These are phyloP conservation scores for Lordiphosa andalusiaca DNA, from an alignment of 2,888 invertebrate genomes.

Conservation along the genomic window DNA sequence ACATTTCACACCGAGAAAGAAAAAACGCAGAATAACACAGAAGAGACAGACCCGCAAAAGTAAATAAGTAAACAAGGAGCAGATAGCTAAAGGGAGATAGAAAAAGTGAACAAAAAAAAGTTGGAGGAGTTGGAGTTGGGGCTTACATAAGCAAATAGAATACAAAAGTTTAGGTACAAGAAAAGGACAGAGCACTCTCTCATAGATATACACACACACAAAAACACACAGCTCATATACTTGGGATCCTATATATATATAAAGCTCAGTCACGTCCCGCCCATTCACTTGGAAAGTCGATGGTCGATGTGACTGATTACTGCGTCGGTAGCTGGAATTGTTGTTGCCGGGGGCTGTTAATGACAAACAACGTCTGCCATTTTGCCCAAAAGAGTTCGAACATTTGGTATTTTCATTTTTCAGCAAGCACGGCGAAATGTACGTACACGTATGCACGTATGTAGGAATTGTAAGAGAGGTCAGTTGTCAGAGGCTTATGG, in stretches of 20 bases:
- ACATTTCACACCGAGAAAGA: slow-evolving; percentile 61
- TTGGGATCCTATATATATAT: slow-evolving; percentile 13
- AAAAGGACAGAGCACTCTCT: slow-evolving; percentile 40
- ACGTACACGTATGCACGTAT: neutral
- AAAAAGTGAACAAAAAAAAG: slow-evolving; percentile 19
- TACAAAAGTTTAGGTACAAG: slow-evolving; percentile 39
- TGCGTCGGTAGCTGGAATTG: slow-evolving; percentile 32
- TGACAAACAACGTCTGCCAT: slow-evolving; percentile 71
- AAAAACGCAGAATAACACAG: slow-evolving; percentile 37
- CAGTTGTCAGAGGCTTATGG: no score
- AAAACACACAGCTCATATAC: neutral
- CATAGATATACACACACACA: slow-evolving; percentile 7
- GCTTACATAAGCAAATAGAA: slow-evolving; percentile 69
- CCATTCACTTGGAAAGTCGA: slow-evolving; percentile 74
- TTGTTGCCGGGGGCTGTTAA: slow-evolving; percentile 48
- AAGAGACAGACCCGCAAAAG: slow-evolving; percentile 48
- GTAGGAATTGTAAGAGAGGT: no score
- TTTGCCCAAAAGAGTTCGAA: slow-evolving; percentile 49
- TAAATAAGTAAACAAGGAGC: slow-evolving; percentile 64
- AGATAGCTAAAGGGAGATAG: slow-evolving; percentile 21
- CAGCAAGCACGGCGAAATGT: neutral
- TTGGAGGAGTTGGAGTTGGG: slow-evolving; percentile 35
- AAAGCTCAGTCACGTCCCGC: slow-evolving; percentile 66
- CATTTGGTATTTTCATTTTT: slow-evolving; percentile 3
- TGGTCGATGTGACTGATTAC: slow-evolving; percentile 74